Conservation (phyloP, 2,888 invertebrate species). For the Stratiomys singularior region DNA sequence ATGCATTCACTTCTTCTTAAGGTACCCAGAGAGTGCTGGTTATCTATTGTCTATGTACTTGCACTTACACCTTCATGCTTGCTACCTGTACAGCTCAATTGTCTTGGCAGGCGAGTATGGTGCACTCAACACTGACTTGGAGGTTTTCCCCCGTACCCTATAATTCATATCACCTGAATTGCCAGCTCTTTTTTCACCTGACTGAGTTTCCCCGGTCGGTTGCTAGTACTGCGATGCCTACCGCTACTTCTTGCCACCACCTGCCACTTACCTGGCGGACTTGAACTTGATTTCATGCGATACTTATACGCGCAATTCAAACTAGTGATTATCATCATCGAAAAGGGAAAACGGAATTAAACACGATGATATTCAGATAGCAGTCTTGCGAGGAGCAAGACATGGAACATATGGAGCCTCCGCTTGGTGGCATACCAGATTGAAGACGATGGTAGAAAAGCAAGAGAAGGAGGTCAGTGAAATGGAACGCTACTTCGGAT, state of each 20-base stretch:
- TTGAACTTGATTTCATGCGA: conserved; percentile 33
- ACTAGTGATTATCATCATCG: conserved; percentile 10
- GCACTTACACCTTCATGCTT: background rate
- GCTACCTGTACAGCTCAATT: background rate
- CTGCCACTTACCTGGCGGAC: background rate
- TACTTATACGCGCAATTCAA: background rate
- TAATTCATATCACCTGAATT: conserved; percentile 30
- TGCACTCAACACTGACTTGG: background rate
- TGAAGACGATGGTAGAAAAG: no score
- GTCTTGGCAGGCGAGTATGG: background rate
- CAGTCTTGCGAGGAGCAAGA: background rate
- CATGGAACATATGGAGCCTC: background rate
- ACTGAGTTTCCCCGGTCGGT: conserved; percentile 11
- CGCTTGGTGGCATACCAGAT: no score
- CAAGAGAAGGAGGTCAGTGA: conserved; percentile 32
- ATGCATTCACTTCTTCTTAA: background rate
- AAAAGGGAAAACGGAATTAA: conserved; percentile 35
- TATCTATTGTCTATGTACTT: background rate
- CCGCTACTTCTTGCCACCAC: no score
- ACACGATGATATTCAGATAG: background rate
- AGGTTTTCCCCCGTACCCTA: conserved; percentile 7
- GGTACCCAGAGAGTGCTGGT: background rate
- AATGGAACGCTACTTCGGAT: conserved; percentile 29
- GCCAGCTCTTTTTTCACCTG: conserved; percentile 28
- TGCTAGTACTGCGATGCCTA: no score